phyloP scores from a whole-genome alignment of 2,888 invertebrate genomes.

The Scelioninae gen. 2 region DNA sequence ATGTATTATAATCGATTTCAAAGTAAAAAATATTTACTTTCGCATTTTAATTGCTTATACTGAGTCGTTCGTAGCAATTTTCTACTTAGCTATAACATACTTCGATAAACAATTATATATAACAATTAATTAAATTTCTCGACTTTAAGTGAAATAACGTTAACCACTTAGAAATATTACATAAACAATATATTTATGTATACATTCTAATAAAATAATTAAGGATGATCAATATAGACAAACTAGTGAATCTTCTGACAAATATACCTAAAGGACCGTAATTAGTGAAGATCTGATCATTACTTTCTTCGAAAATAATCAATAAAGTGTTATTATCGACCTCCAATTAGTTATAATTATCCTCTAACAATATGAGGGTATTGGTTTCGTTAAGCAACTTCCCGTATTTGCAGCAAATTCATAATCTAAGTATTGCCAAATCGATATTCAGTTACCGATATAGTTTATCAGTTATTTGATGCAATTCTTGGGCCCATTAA shows the following conservation, averaged over 20 bases:
- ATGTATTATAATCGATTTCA: no score
- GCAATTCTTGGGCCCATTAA: neutral
- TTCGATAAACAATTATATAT: no score
- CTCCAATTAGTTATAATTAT: constrained; percentile 26
- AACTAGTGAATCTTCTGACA: neutral
- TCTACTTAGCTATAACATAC: no score
- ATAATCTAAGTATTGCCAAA: constrained; percentile 26
- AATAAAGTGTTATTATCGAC: constrained; percentile 24
- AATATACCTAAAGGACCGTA: constrained; percentile 1
- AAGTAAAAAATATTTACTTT: no score
- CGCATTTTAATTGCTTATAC: no score
- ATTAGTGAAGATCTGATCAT: constrained; percentile 9
- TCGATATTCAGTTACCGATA: constrained; percentile 22
- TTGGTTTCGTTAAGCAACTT: constrained; percentile 36
- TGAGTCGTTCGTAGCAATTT: no score
- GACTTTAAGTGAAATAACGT: no score
- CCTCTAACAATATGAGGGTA: constrained; percentile 22
- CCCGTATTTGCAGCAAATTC: constrained; percentile 20
- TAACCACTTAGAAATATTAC: no score
- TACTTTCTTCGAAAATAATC: constrained; percentile 25
- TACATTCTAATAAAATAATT: no score
- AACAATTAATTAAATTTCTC: no score
- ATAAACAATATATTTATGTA: no score
- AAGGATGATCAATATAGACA: neutral
- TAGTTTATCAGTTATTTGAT: constrained; percentile 13